A percentile compares a stretch with the other conserved stretches of the same genome.
phyloP scores from a whole-genome alignment of 1,140 invertebrate genomes.

The Zaprionus ghesquierei region DNA sequence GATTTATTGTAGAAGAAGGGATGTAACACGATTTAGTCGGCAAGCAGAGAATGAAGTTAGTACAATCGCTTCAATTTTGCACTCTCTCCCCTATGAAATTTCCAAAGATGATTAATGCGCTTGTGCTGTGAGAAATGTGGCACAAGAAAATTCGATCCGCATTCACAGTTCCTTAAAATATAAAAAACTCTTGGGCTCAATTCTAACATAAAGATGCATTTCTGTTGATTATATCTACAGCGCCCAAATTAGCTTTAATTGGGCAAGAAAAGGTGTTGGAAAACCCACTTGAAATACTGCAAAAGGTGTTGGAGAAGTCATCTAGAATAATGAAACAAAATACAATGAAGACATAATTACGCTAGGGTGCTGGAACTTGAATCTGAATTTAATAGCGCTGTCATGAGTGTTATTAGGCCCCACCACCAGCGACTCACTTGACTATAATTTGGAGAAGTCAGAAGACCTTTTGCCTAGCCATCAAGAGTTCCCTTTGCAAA shows the following conservation, averaged over 20 bases:
- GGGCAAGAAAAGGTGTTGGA: constrained; percentile 23
- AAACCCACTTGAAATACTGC: not conserved
- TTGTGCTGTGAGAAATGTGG: not conserved
- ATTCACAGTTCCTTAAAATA: not conserved
- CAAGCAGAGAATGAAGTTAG: not conserved
- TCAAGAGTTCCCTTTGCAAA: not conserved
- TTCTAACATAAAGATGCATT: not conserved
- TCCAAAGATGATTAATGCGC: not conserved
- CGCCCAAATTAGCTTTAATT: constrained; percentile 6
- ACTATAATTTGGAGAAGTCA: not conserved
- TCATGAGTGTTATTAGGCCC: constrained; percentile 10
- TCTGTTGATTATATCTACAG: not conserved
- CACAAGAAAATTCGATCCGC: not conserved
- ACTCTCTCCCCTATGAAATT: not conserved
- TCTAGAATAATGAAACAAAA: constrained; percentile 5
- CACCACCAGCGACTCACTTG: not conserved
- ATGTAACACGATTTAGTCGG: not conserved
- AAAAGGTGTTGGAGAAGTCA: constrained; percentile 31
- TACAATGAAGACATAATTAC: constrained; percentile 15
- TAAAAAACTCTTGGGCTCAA: not conserved
- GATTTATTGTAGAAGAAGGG: not conserved
- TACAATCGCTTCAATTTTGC: not conserved
- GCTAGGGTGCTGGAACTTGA: constrained; percentile 11
- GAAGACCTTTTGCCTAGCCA: not conserved
- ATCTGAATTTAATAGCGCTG: constrained; percentile 21